A percentile compares a stretch with the other conserved stretches of the same genome.
phyloP scores from a whole-genome alignment of 1,140 invertebrate genomes.

The Liolophura sinensis region DNA sequence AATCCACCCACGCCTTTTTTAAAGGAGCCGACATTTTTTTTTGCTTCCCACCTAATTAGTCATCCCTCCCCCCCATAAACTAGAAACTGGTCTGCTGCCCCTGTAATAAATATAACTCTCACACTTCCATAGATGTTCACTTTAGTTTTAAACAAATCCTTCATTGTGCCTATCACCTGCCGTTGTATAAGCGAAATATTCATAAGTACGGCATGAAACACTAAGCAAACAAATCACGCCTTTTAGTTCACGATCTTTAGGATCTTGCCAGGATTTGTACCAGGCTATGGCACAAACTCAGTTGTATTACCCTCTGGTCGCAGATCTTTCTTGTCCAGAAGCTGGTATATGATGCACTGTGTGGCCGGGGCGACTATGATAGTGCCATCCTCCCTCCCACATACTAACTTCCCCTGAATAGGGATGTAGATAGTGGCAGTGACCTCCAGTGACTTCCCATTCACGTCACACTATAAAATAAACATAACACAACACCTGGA shows the following conservation, averaged over 20 bases:
- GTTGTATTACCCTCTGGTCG: constrained; percentile 21
- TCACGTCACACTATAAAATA: constrained; percentile 32
- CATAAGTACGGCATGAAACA: not conserved
- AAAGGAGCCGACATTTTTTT: no score
- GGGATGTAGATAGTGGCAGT: constrained; percentile 77
- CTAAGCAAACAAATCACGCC: not conserved
- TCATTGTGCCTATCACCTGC: not conserved
- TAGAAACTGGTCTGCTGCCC: no score
- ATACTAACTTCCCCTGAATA: constrained; percentile 88
- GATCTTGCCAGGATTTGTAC: not conserved
- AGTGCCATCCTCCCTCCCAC: constrained; percentile 92
- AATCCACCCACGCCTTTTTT: no score
- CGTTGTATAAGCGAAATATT: not conserved
- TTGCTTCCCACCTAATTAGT: no score
- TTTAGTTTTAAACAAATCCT: no score
- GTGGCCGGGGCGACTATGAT: constrained; percentile 97
- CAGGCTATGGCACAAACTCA: not conserved
- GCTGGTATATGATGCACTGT: constrained; percentile 88
- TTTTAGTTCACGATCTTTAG: not conserved
- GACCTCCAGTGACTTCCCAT: constrained; percentile 33
- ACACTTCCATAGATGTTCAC: no score
- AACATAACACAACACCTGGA: not conserved
- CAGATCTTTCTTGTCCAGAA: constrained; percentile 69
- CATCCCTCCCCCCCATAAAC: no score
- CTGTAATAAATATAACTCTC: no score